Evolutionary conservation across 2,113 vertebrate genomes (phyloP).

Genomic region (Leptosomus discolor): DNA sequence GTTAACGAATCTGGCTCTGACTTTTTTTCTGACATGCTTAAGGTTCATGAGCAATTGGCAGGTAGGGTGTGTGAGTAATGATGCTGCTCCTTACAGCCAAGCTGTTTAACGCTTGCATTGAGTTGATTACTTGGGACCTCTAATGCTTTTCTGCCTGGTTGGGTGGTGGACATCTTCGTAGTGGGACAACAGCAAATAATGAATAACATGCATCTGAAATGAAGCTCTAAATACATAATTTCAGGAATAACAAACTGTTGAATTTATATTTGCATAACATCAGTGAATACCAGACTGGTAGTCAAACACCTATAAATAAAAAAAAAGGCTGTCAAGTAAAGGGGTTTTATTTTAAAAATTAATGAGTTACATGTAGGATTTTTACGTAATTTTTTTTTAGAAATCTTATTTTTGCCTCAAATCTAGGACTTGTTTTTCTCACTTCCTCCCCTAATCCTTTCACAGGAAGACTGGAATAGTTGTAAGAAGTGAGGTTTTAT

Average conservation of each 20-base stretch:
- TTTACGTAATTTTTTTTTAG: constrained; percentile 17
- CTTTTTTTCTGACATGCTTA: neutral
- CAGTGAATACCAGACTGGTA: neutral
- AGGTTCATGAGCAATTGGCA: neutral
- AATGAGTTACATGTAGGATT: neutral
- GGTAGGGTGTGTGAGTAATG: neutral
- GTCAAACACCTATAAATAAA: neutral
- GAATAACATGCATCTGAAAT: neutral
- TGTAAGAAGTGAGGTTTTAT: neutral
- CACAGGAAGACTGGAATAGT: neutral
- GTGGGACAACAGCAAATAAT: neutral
- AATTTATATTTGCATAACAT: neutral
- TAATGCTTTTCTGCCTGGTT: neutral
- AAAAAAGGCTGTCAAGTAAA: neutral
- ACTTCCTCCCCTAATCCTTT: constrained; percentile 13
- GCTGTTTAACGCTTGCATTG: accelerated
- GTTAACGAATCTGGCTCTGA: neutral
- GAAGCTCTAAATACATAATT: neutral
- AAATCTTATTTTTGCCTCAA: constrained; percentile 25
- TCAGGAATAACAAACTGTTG: neutral
- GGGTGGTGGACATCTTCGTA: neutral
- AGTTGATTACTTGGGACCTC: neutral
- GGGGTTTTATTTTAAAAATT: neutral
- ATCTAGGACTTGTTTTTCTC: constrained; percentile 37
- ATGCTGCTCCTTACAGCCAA: neutral